Conservation (phyloP, 2,888 invertebrate species). For the Vesta saturnalis region DNA sequence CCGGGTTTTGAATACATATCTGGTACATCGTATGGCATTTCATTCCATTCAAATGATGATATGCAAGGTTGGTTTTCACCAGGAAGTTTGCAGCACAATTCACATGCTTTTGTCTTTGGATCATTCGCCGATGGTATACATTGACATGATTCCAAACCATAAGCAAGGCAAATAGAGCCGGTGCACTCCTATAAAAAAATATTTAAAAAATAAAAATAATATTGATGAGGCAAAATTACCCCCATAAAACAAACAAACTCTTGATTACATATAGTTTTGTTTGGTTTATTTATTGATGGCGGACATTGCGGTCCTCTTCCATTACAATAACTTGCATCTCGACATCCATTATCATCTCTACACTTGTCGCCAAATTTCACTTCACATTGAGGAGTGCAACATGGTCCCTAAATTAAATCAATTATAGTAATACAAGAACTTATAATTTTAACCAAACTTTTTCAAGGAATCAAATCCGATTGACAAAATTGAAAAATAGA, state of each 20-base stretch:
- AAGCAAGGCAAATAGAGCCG: conserved; percentile 96
- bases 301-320: conserved; percentile 92
- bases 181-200: conserved; percentile 81
- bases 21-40: conserved; percentile 88
- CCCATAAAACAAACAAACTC: conserved; percentile 98
- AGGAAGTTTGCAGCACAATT: conserved; percentile 90
- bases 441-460: no score
- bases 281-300: conserved; percentile 88
- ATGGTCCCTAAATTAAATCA: conserved; percentile 90
- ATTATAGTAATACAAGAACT: no score
- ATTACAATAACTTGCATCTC: conserved; percentile 92
- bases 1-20: conserved; percentile 94
- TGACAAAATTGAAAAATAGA: no score
- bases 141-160: conserved; percentile 95
- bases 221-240: conserved; percentile 70
- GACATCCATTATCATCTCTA: conserved; percentile 92
- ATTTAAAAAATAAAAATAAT: background rate
- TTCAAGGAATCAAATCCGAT: no score
- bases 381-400: conserved; percentile 89
- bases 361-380: conserved; percentile 89
- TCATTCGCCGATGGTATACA: conserved; percentile 80
- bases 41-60: conserved; percentile 93
- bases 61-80: conserved; percentile 84
- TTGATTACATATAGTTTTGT: conserved; percentile 95
- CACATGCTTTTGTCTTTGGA: conserved; percentile 87